Evolutionary conservation across 1,140 invertebrate species (phyloP).

Genomic region (Intoshia linei): DNA sequence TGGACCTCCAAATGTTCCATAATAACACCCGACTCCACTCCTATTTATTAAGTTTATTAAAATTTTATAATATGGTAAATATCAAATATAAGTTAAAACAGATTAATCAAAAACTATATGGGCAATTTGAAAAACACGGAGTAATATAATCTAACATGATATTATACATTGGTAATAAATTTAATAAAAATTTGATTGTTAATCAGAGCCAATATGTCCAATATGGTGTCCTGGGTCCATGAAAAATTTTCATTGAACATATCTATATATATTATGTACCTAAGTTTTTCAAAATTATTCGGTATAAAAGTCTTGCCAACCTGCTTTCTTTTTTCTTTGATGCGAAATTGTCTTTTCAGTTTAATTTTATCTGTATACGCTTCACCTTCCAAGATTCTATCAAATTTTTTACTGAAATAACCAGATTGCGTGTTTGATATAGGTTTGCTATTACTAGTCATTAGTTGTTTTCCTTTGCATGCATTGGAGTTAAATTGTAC

Average conservation of each 20-base stretch:
- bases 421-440: slow-evolving; percentile 14
- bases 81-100: background rate
- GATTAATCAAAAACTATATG: background rate
- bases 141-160: too few species aligned
- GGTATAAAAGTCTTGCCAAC: slow-evolving; percentile 19
- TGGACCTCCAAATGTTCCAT: slow-evolving; percentile 17
- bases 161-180: too few species aligned
- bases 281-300: slow-evolving; percentile 16
- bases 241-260: background rate
- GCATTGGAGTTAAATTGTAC: slow-evolving; percentile 18
- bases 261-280: slow-evolving; percentile 10
- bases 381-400: slow-evolving; percentile 17
- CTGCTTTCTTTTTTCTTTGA: slow-evolving; percentile 17
- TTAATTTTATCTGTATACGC: slow-evolving; percentile 19
- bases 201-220: too few species aligned
- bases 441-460: slow-evolving; percentile 14
- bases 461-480: slow-evolving; percentile 18
- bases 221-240: background rate
- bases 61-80: background rate
- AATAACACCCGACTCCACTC: slow-evolving; percentile 18
- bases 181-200: too few species aligned
- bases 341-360: slow-evolving; percentile 12
- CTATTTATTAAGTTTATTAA: slow-evolving; percentile 7
- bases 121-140: background rate
- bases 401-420: slow-evolving; percentile 18